Evolutionary conservation across 2,888 invertebrate genomes (phyloP), one percentile per base, ranked within the genome.

Genomic region (Drosophila setosimentum): DNA sequence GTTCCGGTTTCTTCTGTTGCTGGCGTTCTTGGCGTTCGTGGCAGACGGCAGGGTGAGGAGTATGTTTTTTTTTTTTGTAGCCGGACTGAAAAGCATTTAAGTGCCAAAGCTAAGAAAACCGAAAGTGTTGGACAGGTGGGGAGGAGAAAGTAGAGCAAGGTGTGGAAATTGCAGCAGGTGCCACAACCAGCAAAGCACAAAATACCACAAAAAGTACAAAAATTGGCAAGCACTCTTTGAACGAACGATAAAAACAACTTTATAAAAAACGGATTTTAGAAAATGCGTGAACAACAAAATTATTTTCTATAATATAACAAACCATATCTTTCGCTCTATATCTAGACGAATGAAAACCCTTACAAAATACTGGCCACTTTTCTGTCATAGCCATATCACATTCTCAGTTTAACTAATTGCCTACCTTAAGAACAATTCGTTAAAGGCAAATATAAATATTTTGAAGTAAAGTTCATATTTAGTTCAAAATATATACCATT

Each of bases 11-110:
- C 65, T 71, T 78, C 75, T 84, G 87, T 84, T 82, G 45, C 55
- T 84, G 87, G 73, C 84, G 78, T 74, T 78, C 78, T 63, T 59
- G n/a, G n/a, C n/a, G n/a, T 60, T 45, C n/a, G 60, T n/a, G n/a
- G 27, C 73, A 68, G 61, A 51, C 21, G 7, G 3, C 6, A 16
- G 45, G 13, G 4, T 4, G 24, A 2, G 2, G 24, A 35, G 24
- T 10, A 8, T 13, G n/a, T 18, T 63, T 70, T 70, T 48, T 48
- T 24, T 16, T 54, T 32, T 53, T 64, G 50, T 42, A 55, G 51
- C 55, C 49, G 54, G 29, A 49, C 37, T 24, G 18, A 61, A 60
- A 68, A 60, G 54, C 68, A 68, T 71, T 82, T 67, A 73, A 79
- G 61, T 71, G 68, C 58, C 68, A 57, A 71, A 54, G 66, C 71